phyloP scores from a whole-genome alignment of 2,888 invertebrate genomes.

The Drosophila subquinaria region DNA sequence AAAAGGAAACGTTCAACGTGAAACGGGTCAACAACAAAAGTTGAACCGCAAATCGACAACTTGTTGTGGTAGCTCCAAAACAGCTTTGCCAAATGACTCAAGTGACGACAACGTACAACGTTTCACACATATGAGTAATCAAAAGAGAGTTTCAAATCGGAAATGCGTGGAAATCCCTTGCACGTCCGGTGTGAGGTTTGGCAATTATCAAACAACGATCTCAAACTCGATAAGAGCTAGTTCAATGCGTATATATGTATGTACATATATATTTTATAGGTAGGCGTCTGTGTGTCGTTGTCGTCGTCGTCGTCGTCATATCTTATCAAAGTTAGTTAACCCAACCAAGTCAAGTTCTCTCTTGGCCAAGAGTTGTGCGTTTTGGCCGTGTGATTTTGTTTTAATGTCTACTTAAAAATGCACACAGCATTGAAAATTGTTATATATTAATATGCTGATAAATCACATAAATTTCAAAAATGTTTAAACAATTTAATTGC shows the following conservation, averaged over 20 bases:
- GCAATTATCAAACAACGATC: not conserved
- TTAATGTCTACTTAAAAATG: slow-evolving; percentile 18
- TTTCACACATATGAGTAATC: slow-evolving; percentile 53
- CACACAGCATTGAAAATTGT: slow-evolving; percentile 44
- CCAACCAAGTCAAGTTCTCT: slow-evolving; percentile 42
- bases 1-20: slow-evolving; percentile 66
- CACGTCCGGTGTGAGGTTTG: slow-evolving; percentile 50
- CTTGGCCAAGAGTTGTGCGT: slow-evolving; percentile 21
- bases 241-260: not conserved
- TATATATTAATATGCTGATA: slow-evolving; percentile 22
- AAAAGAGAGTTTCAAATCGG: slow-evolving; percentile 52
- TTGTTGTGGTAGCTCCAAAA: slow-evolving; percentile 47
- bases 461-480: slow-evolving; percentile 35
- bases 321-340: slow-evolving; percentile 74
- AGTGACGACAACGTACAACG: slow-evolving; percentile 38
- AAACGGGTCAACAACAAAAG: slow-evolving; percentile 60
- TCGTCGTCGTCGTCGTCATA: slow-evolving; percentile 51
- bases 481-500: slow-evolving; percentile 39
- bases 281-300: slow-evolving; percentile 61
- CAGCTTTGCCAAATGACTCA: slow-evolving; percentile 52
- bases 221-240: slow-evolving; percentile 16
- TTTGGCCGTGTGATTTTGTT: slow-evolving; percentile 20
- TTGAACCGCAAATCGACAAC: slow-evolving; percentile 41
- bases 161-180: slow-evolving; percentile 68
- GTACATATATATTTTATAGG: slow-evolving; percentile 7